phyloP scores from a whole-genome alignment of 1,140 invertebrate species.

The Pogonomyrmex barbatus region DNA sequence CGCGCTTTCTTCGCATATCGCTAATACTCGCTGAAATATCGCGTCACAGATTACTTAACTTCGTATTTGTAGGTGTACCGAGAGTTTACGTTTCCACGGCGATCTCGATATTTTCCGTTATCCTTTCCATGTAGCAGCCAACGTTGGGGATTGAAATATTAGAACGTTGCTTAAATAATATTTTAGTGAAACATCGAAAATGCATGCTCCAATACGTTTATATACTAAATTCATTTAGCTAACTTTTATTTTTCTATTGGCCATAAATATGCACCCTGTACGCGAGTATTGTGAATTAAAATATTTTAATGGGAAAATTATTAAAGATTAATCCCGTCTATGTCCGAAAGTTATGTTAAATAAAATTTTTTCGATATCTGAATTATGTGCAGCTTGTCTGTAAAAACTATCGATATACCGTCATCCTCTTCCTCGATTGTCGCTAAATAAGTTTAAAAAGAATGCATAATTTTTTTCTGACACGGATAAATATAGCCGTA shows the following conservation, averaged over 20 bases:
- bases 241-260: not conserved
- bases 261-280: not conserved
- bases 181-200: not conserved
- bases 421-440: not conserved
- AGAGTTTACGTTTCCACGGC: conserved; percentile 4
- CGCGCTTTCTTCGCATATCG: conserved; percentile 58
- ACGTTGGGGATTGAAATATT: conserved; percentile 29
- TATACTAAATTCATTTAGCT: not conserved
- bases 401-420: not conserved
- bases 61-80: conserved; percentile 37
- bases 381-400: not conserved
- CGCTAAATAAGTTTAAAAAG: conserved; percentile 32
- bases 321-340: conserved; percentile 16
- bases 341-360: conserved; percentile 1
- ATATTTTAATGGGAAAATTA: not conserved
- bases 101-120: conserved; percentile 33
- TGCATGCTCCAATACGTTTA: not conserved
- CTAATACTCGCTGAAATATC: conserved; percentile 59
- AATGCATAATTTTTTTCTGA: conserved; percentile 15
- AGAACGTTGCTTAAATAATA: not conserved
- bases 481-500: not conserved
- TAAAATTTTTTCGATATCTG: conserved; percentile 15
- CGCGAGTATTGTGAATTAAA: conserved; percentile 15
- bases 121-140: not conserved
- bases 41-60: conserved; percentile 61